Evolutionary conservation across 2,888 invertebrate genomes (phyloP).

Genomic region (Argyra leucocephala): DNA sequence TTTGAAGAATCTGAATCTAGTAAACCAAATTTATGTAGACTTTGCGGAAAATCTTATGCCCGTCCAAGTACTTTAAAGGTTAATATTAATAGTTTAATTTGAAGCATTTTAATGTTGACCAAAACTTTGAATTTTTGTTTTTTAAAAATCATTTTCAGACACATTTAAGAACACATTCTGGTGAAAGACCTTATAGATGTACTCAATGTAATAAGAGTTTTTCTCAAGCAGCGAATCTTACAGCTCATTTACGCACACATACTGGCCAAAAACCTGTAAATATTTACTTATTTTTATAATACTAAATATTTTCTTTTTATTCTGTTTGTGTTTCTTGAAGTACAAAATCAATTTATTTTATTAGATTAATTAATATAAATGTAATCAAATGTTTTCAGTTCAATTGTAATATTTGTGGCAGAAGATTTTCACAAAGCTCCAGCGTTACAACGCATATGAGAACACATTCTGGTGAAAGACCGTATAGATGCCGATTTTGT

Average conservation of each 20-base stretch:
- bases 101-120: too few species aligned
- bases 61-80: slow-evolving; percentile 85
- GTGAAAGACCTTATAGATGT: slow-evolving; percentile 67
- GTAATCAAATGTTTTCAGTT: slow-evolving; percentile 44
- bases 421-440: slow-evolving; percentile 91
- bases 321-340: too few species aligned
- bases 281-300: not conserved
- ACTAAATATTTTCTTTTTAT: not conserved
- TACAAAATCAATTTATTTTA: not conserved
- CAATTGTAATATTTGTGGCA: slow-evolving; percentile 91
- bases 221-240: slow-evolving; percentile 95
- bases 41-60: slow-evolving; percentile 95
- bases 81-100: too few species aligned
- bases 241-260: slow-evolving; percentile 83
- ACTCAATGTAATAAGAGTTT: slow-evolving; percentile 93
- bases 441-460: slow-evolving; percentile 97
- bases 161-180: slow-evolving; percentile 90
- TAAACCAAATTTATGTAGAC: slow-evolving; percentile 82
- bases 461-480: slow-evolving; percentile 99
- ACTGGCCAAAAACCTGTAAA: slow-evolving; percentile 84
- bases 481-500: slow-evolving; percentile 90
- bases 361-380: too few species aligned
- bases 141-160: slow-evolving; percentile 53
- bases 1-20: slow-evolving; percentile 45
- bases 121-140: too few species aligned